phyloP scores from a whole-genome alignment of 2,888 invertebrate species.

The Oscheius onirici region DNA sequence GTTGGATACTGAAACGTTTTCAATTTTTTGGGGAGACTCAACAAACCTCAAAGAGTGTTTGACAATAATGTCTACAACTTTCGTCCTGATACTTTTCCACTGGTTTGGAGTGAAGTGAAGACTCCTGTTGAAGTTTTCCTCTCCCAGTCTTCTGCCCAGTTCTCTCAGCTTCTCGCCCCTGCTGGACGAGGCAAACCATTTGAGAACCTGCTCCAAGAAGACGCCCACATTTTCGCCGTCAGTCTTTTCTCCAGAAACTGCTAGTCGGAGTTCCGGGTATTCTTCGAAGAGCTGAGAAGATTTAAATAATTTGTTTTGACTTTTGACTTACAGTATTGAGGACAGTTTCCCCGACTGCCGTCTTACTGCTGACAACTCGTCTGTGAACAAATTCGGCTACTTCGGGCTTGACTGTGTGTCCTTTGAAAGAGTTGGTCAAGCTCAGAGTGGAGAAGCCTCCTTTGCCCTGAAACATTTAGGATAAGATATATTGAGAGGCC shows the following conservation, averaged over 20 bases:
- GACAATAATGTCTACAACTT: conserved; percentile 47
- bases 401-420: conserved; percentile 19
- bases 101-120: conserved; percentile 59
- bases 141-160: conserved; percentile 36
- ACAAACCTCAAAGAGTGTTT: conserved; percentile 33
- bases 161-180: conserved; percentile 31
- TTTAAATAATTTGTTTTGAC: conserved; percentile 3
- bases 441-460: not conserved
- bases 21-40: not conserved
- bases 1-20: conserved; percentile 21
- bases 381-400: conserved; percentile 28
- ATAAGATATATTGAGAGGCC: not conserved
- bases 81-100: conserved; percentile 62
- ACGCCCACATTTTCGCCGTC: conserved; percentile 43
- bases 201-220: conserved; percentile 47
- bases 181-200: conserved; percentile 35
- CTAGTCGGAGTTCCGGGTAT: conserved; percentile 13
- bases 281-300: conserved; percentile 30
- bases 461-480: conserved; percentile 8
- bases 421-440: conserved; percentile 26
- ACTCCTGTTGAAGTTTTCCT: conserved; percentile 49
- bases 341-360: conserved; percentile 11
- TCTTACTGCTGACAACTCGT: not conserved
- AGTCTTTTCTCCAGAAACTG: conserved; percentile 21
- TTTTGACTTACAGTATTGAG: conserved; percentile 23